phyloP scores from a whole-genome alignment of 2,113 vertebrate genomes.

The Fulica atra region DNA sequence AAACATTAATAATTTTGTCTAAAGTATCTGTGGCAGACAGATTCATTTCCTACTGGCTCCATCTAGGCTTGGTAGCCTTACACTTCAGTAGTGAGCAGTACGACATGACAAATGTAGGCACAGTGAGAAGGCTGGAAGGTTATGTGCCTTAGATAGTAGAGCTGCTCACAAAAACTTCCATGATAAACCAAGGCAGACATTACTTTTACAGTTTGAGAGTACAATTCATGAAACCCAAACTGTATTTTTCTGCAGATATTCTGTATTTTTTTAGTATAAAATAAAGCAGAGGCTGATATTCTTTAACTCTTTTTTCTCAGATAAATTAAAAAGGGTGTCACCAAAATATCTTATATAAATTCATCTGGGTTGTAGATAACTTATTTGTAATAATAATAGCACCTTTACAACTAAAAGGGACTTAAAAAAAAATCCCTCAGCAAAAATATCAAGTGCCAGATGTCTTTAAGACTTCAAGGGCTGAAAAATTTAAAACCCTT shows the following conservation, averaged over 20 bases:
- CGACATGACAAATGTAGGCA: slow-evolving; percentile 60
- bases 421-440: neutral
- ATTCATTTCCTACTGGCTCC: slow-evolving; percentile 71
- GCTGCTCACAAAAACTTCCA: slow-evolving; percentile 30
- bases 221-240: slow-evolving; percentile 16
- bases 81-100: neutral
- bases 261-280: neutral
- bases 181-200: slow-evolving; percentile 23
- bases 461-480: neutral
- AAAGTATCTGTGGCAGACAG: slow-evolving; percentile 61
- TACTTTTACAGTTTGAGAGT: neutral
- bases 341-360: neutral
- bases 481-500: neutral
- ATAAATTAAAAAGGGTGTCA: neutral
- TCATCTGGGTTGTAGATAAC: neutral
- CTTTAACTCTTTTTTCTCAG: neutral
- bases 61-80: slow-evolving; percentile 22
- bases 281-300: neutral
- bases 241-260: neutral
- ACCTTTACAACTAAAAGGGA: neutral
- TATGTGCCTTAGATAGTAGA: slow-evolving; percentile 21
- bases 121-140: slow-evolving; percentile 36
- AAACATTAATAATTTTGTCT: slow-evolving; percentile 70
- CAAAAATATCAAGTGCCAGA: neutral
- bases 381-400: neutral